Evolutionary conservation across 2,888 invertebrate genomes (phyloP).

Genomic region (Mimumesa dahlbomi): DNA sequence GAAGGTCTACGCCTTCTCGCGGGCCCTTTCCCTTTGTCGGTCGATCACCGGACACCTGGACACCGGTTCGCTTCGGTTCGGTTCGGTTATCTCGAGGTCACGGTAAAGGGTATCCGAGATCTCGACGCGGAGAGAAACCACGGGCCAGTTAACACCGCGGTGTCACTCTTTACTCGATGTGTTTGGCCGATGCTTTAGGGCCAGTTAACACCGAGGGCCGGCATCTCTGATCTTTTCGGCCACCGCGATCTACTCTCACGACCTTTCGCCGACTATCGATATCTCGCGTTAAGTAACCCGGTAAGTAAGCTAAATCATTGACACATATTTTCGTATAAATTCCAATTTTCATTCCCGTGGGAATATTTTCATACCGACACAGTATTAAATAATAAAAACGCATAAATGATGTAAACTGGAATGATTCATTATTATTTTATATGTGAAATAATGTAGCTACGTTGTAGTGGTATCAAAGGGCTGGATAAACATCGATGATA

Average conservation of each 20-base stretch:
- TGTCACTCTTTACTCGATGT: slow-evolving; percentile 50
- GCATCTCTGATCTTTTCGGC: slow-evolving; percentile 38
- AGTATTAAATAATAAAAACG: too few relatives aligned
- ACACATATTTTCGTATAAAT: too few relatives aligned
- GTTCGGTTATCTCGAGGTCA: slow-evolving; percentile 59
- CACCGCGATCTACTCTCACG: slow-evolving; percentile 10
- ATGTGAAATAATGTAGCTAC: too few relatives aligned
- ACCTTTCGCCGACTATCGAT: slow-evolving; percentile 35
- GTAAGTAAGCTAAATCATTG: slow-evolving; percentile 1
- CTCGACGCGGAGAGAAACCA: slow-evolving; percentile 44
- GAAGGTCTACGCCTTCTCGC: slow-evolving; percentile 2
- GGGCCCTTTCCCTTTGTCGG: slow-evolving; percentile 59
- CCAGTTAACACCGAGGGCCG: slow-evolving; percentile 49
- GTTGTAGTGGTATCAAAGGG: too few relatives aligned
- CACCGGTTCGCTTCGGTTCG: too few relatives aligned
- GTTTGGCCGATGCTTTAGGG: slow-evolving; percentile 56
- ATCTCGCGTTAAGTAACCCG: slow-evolving; percentile 40
- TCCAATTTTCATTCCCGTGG: too few relatives aligned
- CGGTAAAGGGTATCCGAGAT: slow-evolving; percentile 64
- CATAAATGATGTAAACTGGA: too few relatives aligned
- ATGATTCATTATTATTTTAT: too few relatives aligned
- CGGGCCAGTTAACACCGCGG: slow-evolving; percentile 55
- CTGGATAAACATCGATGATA: too few relatives aligned
- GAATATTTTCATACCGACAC: too few relatives aligned
- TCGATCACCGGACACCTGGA: slow-evolving; percentile 64